Evolutionary conservation across 2,797 vertebrate genomes (phyloP).

Genomic region (Hypotaenidia philippensis): DNA sequence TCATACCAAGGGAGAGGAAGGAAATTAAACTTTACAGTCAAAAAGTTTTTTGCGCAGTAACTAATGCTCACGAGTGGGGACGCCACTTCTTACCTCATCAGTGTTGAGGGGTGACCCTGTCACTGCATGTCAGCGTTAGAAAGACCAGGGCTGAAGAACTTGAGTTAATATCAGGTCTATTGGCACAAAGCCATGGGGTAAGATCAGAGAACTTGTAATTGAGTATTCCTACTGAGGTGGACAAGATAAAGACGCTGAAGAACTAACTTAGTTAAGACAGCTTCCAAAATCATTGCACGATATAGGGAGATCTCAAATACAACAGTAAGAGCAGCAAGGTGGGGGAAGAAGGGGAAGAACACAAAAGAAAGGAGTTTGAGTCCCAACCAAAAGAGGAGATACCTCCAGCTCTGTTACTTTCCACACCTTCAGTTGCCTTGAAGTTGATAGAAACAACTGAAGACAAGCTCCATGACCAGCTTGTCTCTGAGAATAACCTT

Average conservation of each 20-base stretch:
- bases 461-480: not conserved
- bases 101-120: not conserved
- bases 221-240: not conserved
- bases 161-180: not conserved
- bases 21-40: not conserved
- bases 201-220: not conserved
- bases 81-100: not conserved
- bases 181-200: not conserved
- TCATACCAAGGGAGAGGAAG: not conserved
- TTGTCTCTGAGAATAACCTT: not conserved
- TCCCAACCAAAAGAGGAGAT: not conserved
- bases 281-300: not conserved
- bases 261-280: not conserved
- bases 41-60: not conserved
- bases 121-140: not conserved
- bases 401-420: not conserved
- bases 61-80: not conserved
- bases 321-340: not conserved
- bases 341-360: no score
- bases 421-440: not conserved
- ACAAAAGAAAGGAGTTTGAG: not conserved
- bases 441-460: not conserved
- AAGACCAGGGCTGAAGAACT: not conserved
- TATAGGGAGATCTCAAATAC: not conserved
- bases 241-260: not conserved